Conservation (phyloP, 1,140 invertebrate genomes). For the Calosoma granatense region DNA sequence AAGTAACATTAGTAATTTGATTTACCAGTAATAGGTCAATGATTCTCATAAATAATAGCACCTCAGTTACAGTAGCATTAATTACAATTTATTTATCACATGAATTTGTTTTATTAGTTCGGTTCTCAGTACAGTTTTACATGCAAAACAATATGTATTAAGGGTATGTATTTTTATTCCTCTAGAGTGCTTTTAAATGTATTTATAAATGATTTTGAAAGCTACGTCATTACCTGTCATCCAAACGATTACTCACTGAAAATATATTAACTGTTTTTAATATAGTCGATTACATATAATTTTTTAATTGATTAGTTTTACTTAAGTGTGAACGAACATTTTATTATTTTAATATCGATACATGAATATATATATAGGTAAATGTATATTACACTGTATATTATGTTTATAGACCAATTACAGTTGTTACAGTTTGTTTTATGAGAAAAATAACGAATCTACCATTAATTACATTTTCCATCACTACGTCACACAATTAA, state of each 20-base stretch:
- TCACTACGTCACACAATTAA: background rate
- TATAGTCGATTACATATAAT: background rate
- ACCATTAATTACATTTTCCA: background rate
- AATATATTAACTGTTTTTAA: background rate
- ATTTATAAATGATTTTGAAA: background rate
- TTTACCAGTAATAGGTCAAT: too few species aligned
- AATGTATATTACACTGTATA: background rate
- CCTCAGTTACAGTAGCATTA: too few species aligned
- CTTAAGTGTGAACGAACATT: background rate
- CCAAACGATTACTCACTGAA: background rate
- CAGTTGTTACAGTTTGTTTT: background rate
- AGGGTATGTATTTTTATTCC: too few species aligned
- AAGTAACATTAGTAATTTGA: too few species aligned
- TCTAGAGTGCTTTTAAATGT: too few species aligned
- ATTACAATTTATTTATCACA: background rate
- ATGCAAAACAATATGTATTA: background rate
- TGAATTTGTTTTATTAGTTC: background rate
- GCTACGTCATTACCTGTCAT: background rate
- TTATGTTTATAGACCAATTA: background rate
- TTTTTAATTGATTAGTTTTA: too few species aligned
- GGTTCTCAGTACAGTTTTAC: background rate
- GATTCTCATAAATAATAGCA: background rate
- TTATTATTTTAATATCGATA: background rate
- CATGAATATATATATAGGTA: background rate
- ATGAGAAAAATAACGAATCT: background rate